A percentile compares a stretch with the other conserved stretches of the same genome.
Evolutionary conservation across 2,888 invertebrate genomes (phyloP).

Genomic region (Drosophila pegasa): DNA sequence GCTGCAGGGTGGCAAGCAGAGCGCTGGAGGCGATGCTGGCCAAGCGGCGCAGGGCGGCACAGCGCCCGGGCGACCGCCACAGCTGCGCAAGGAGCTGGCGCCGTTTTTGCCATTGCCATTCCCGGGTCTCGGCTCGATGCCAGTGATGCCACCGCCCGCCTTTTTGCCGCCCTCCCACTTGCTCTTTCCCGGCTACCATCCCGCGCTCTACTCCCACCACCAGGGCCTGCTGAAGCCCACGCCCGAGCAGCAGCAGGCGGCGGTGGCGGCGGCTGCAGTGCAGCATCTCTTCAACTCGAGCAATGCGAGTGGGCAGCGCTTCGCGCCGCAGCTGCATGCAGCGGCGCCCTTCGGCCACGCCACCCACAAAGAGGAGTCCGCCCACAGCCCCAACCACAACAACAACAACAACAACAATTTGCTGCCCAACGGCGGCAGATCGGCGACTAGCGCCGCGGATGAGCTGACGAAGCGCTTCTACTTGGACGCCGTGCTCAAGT

Average conservation of each 20-base stretch:
- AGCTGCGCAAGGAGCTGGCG: conserved; percentile 86
- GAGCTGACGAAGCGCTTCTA: conserved; percentile 90
- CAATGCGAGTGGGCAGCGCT: conserved; percentile 64
- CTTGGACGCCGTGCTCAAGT: conserved; percentile 90
- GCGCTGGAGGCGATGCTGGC: conserved; percentile 31
- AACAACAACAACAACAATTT: conserved; percentile 85
- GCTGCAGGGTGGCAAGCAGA: conserved; percentile 83
- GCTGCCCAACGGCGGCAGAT: conserved; percentile 86
- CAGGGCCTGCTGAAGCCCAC: conserved; percentile 84
- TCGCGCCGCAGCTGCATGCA: conserved; percentile 66
- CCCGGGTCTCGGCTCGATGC: conserved; percentile 87
- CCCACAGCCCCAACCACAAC: conserved; percentile 57
- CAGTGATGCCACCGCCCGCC: conserved; percentile 88
- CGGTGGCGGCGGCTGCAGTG: conserved; percentile 79
- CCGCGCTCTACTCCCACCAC: conserved; percentile 86
- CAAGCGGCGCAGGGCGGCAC: conserved; percentile 36
- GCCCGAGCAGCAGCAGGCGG: conserved; percentile 82
- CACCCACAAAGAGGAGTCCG: conserved; percentile 46
- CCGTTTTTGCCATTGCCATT: conserved; percentile 88
- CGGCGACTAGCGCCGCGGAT: conserved; percentile 88
- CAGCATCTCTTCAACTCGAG: conserved; percentile 81
- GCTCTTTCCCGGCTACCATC: conserved; percentile 88
- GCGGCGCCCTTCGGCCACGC: conserved; percentile 43
- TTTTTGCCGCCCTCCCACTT: conserved; percentile 88
- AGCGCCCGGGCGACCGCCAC: conserved; percentile 77